phyloP scores from a whole-genome alignment of 2,888 invertebrate genomes.

The Agrilus mali region DNA sequence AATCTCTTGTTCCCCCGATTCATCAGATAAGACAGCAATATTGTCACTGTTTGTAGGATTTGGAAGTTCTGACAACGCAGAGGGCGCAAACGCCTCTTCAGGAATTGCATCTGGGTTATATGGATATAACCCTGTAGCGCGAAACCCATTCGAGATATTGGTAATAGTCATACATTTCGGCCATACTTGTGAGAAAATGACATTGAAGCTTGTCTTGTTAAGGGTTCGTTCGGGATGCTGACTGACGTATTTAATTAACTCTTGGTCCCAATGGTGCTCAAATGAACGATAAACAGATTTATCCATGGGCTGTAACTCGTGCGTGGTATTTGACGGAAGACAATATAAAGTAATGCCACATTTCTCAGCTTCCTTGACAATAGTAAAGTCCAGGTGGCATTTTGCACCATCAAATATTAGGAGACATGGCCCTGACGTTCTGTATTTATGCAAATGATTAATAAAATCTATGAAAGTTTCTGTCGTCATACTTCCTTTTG shows the following conservation, averaged over 20 bases:
- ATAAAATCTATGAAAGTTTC: constrained; percentile 11
- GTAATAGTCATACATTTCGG: constrained; percentile 15
- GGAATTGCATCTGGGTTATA: constrained; percentile 18
- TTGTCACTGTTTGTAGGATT: too few species aligned
- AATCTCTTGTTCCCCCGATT: too few species aligned
- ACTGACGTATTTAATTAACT: constrained; percentile 1
- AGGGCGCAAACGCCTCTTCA: constrained; percentile 18
- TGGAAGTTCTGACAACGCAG: too few species aligned
- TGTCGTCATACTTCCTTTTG: constrained; percentile 16
- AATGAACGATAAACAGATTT: too few species aligned
- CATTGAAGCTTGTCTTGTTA: constrained; percentile 1
- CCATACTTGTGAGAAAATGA: constrained; percentile 17
- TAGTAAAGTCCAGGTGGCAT: constrained; percentile 13
- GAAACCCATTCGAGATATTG: constrained; percentile 18
- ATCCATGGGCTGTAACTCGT: too few species aligned
- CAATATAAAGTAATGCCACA: too few species aligned
- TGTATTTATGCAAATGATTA: constrained; percentile 12
- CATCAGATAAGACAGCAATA: too few species aligned
- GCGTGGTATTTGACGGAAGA: too few species aligned
- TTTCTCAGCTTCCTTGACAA: constrained; percentile 11
- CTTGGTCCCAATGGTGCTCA: too few species aligned
- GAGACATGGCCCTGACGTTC: constrained; percentile 9
- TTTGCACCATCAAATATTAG: constrained; percentile 15
- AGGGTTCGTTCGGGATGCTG: constrained; percentile 1
- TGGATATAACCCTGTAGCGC: constrained; percentile 18